Base-by-base conservation (phyloP, 2,113 vertebrate species). In the Galbula dea region DNA sequence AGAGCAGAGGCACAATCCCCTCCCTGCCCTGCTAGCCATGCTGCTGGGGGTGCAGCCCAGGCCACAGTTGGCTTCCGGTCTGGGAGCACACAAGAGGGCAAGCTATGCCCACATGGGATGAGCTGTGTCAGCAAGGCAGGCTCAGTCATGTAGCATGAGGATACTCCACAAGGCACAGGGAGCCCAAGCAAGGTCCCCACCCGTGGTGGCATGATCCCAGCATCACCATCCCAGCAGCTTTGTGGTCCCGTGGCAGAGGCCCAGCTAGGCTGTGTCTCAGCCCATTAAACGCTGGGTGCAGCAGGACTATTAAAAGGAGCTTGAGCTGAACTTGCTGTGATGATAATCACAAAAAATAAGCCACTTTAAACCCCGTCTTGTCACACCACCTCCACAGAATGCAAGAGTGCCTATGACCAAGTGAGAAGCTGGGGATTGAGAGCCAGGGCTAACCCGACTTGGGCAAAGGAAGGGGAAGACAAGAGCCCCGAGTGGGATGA, bases 331-430 rank as follows among this genome's bases (percentile, higher is more conserved):
- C 37, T 49, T 6, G 7, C 17, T 7, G 30, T 23, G 30, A 66
- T 34, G 11, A 46, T 7, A 19, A 24, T 11, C 14, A 68, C 22
- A 68, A 71, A 16, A 49, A 43, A 43, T 43, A 12, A 43, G 41
- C 41, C 41, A 43, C 41, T 43, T 75, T 32, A 27, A 57, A 8
- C 3, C 27, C 23, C 21, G 61, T 75, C 26, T 82, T 21, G 24
- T 76, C 55, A 59, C 39, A 29, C n/a, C 46, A 34, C 32, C 8
- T 12, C 22, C 5, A 0, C 29, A 43, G 29, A 78, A 2, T 1
- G 2, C 0, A 1, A 36, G n/a, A n/a, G 80, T 0, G 0, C 92
- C 69, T 22, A 34, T 2, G 0, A 45, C 14, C 16, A 26, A 27
- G 9, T 0, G 1, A 37, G 29, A 43, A 65, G 29, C 57, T 54